Evolutionary conservation across 2,113 vertebrate genomes (phyloP).

Genomic region (Alces alces): DNA sequence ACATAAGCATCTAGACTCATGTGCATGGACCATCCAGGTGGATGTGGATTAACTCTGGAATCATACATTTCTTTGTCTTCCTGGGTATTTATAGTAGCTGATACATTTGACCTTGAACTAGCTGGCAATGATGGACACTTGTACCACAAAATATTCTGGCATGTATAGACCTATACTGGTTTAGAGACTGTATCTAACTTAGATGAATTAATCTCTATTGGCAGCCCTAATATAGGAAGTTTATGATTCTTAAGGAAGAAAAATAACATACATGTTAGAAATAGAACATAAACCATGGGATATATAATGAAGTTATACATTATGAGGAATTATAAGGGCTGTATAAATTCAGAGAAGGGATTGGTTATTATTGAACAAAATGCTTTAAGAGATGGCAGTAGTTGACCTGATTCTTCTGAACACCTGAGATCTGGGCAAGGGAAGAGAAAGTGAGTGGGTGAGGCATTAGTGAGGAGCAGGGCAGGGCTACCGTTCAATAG

Average conservation of each 20-base stretch:
- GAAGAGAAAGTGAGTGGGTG: background rate
- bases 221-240: background rate
- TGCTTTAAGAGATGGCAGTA: background rate
- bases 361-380: background rate
- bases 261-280: background rate
- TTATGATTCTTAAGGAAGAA: background rate
- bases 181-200: background rate
- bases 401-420: background rate
- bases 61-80: background rate
- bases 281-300: background rate
- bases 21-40: background rate
- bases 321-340: background rate
- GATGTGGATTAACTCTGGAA: background rate
- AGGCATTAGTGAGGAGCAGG: background rate
- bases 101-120: background rate
- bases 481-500: fast-evolving
- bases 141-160: background rate
- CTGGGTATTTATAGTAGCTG: background rate
- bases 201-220: background rate
- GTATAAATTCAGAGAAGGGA: background rate
- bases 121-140: background rate
- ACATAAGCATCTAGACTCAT: background rate
- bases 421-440: background rate
- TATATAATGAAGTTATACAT: background rate
- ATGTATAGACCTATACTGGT: background rate